Evolutionary conservation across 1,140 invertebrate genomes (phyloP).

Genomic region (Drosophila willistoni): DNA sequence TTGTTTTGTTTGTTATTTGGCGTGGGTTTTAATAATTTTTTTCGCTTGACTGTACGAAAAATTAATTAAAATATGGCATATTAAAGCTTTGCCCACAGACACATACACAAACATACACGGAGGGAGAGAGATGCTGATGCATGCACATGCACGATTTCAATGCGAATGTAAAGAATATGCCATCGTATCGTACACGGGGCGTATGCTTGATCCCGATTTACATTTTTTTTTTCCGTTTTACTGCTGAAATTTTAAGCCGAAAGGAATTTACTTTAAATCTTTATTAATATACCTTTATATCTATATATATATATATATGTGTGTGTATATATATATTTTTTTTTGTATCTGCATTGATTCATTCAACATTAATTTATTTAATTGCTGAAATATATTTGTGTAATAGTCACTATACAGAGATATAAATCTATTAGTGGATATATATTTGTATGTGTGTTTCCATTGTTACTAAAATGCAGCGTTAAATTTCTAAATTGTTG

Average conservation of each 20-base stretch:
- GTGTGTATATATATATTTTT: neutral
- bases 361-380: conserved; percentile 50
- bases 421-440: neutral
- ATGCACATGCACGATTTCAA: conserved; percentile 4
- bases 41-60: conserved; percentile 41
- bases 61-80: conserved; percentile 73
- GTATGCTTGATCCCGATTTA: conserved; percentile 37
- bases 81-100: conserved; percentile 46
- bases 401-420: neutral
- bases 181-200: conserved; percentile 29
- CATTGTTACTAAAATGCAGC: conserved; percentile 65
- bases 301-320: neutral
- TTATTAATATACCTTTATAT: neutral
- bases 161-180: conserved; percentile 15
- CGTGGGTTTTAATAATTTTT: conserved; percentile 14
- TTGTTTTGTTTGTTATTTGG: conserved; percentile 4
- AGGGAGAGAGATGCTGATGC: too few species aligned
- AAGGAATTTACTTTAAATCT: conserved; percentile 11
- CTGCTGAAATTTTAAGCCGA: neutral
- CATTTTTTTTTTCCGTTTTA: neutral
- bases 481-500: conserved; percentile 81
- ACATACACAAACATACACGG: neutral
- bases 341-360: conserved; percentile 15
- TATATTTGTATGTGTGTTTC: neutral
- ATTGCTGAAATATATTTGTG: conserved; percentile 43